Evolutionary conservation across 2,888 invertebrate species (phyloP).

Genomic region (Aleiodes testaceus): DNA sequence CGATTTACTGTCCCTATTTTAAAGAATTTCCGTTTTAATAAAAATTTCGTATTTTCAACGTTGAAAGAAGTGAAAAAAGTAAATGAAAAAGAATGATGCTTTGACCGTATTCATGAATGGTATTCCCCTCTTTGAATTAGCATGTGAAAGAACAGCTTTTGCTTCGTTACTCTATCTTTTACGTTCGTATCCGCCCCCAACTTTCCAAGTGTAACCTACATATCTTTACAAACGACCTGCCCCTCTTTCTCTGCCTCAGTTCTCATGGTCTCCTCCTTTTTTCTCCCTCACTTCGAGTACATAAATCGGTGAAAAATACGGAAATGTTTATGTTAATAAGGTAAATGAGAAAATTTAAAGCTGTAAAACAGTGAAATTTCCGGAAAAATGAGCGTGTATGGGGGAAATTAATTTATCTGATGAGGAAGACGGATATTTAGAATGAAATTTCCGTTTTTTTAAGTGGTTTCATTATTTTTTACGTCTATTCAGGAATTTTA

Average conservation of each 20-base stretch:
- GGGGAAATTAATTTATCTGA: not conserved
- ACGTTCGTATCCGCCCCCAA: slow-evolving; percentile 37
- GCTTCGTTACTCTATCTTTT: slow-evolving; percentile 56
- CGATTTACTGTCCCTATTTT: not conserved
- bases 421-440: too few relatives aligned
- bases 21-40: not conserved
- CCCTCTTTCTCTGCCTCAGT: slow-evolving; percentile 26
- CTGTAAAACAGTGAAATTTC: not conserved
- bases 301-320: slow-evolving; percentile 36
- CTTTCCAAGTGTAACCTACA: slow-evolving; percentile 17
- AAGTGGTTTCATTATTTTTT: too few relatives aligned
- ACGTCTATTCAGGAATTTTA: too few relatives aligned
- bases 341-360: too few relatives aligned
- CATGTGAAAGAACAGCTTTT: slow-evolving; percentile 71
- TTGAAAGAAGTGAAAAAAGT: slow-evolving; percentile 33
- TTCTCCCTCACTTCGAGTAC: slow-evolving; percentile 22
- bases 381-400: not conserved
- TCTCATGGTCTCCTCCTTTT: slow-evolving; percentile 27
- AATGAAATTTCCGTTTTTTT: too few relatives aligned
- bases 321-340: slow-evolving; percentile 42
- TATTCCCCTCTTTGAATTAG: slow-evolving; percentile 67
- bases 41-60: too few relatives aligned
- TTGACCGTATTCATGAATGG: slow-evolving; percentile 71
- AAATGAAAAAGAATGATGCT: slow-evolving; percentile 56
- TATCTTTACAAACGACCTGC: slow-evolving; percentile 27